These are phyloP conservation scores for Pseudocheirus occidentalis DNA, from an alignment of 2,797 vertebrate species.

Conservation along the genomic window DNA sequence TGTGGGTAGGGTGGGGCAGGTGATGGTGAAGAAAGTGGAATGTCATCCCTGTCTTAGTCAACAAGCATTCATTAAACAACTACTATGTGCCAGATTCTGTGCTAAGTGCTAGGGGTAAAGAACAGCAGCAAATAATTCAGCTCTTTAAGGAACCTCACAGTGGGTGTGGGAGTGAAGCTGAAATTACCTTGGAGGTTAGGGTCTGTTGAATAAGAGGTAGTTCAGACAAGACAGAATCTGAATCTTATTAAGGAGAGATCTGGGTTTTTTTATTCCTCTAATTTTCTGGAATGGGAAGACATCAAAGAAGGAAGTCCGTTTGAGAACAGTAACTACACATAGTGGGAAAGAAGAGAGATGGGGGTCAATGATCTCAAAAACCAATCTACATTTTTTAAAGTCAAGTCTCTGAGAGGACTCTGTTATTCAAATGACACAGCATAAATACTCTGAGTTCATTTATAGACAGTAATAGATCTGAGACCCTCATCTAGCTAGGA, in stretches of 20 bases:
- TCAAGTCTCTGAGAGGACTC: neutral
- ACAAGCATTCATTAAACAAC: neutral
- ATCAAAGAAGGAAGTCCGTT: neutral
- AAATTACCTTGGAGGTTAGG: neutral
- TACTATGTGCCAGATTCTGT: neutral
- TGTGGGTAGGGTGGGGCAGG: neutral
- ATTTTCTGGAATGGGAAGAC: neutral
- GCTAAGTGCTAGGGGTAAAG: neutral
- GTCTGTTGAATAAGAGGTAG: neutral
- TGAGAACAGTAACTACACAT: neutral
- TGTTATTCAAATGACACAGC: neutral
- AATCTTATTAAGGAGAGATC: neutral
- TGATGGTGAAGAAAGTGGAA: neutral
- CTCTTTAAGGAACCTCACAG: neutral
- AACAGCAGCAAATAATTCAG: neutral
- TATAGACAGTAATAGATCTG: neutral
- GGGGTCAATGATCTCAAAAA: neutral
- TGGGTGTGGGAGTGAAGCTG: neutral
- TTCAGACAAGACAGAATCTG: neutral
- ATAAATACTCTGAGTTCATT: neutral
- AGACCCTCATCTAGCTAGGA: neutral
- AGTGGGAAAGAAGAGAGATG: neutral
- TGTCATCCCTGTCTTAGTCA: neutral
- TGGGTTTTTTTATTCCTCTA: neutral
- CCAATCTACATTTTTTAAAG: neutral